Evolutionary conservation across 2,113 vertebrate species (phyloP).

Genomic region (Ceuthmochares aereus): DNA sequence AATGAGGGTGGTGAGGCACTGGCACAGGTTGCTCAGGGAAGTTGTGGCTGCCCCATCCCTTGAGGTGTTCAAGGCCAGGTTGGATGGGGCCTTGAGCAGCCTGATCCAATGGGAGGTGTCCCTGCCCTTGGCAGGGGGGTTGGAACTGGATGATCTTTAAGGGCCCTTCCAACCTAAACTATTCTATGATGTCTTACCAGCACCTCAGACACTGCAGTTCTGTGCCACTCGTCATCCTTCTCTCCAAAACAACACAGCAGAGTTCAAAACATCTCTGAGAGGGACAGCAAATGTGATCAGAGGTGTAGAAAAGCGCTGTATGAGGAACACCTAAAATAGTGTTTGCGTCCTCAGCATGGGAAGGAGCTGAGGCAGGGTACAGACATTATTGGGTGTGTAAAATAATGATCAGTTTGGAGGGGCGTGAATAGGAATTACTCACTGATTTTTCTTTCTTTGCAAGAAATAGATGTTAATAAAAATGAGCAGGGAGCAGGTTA

Average conservation of each 20-base stretch:
- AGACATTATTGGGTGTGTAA: accelerated
- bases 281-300: neutral
- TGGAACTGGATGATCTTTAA: too few relatives aligned
- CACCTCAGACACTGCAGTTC: neutral
- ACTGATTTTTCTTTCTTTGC: neutral
- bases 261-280: neutral
- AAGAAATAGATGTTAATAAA: neutral
- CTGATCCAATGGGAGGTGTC: too few relatives aligned
- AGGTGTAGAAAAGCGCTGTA: neutral
- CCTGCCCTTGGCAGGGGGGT: too few relatives aligned
- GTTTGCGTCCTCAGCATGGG: neutral
- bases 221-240: neutral
- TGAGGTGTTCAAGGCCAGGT: too few relatives aligned
- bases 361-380: neutral
- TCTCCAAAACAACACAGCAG: neutral
- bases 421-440: neutral
- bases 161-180: too few relatives aligned
- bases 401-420: neutral
- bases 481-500: neutral
- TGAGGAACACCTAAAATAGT: neutral
- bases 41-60: too few relatives aligned
- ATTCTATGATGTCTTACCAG: neutral
- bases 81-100: too few relatives aligned
- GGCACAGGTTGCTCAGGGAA: too few relatives aligned
- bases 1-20: too few relatives aligned